Conservation (phyloP, 2,797 vertebrate genomes). For the Cirrhinus mrigala region DNA sequence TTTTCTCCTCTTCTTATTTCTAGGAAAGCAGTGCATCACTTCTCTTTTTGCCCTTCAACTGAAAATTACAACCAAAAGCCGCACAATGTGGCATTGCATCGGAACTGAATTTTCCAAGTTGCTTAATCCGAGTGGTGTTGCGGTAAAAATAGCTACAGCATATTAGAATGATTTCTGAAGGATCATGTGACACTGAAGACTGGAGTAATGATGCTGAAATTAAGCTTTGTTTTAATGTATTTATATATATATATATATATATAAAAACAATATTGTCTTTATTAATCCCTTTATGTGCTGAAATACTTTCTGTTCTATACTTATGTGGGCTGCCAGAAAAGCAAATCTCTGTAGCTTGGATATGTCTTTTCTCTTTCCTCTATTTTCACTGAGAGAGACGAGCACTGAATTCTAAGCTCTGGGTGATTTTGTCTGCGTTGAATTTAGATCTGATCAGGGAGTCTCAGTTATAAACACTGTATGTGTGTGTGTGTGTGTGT, state of each 20-base stretch:
- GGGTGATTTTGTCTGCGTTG: background rate
- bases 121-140: too few relatives aligned
- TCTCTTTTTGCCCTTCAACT: too few relatives aligned
- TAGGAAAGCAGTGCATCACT: too few relatives aligned
- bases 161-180: background rate
- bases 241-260: too few relatives aligned
- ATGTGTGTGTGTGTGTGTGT: slow-evolving; percentile 60
- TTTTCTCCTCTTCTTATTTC: too few relatives aligned
- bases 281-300: background rate
- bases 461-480: slow-evolving; percentile 18
- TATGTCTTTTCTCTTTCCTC: background rate
- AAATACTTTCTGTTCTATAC: background rate
- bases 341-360: background rate
- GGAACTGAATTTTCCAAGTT: too few relatives aligned
- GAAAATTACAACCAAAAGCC: too few relatives aligned
- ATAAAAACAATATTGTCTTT: background rate
- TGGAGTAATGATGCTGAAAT: background rate
- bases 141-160: too few relatives aligned
- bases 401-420: slow-evolving; percentile 9
- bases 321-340: background rate
- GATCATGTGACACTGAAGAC: background rate
- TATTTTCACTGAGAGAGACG: background rate
- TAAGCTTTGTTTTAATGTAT: too few relatives aligned
- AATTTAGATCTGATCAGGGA: slow-evolving; percentile 40
- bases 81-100: too few relatives aligned